Evolutionary conservation across 2,797 vertebrate genomes (phyloP).

Genomic region (Rallus crepitans): DNA sequence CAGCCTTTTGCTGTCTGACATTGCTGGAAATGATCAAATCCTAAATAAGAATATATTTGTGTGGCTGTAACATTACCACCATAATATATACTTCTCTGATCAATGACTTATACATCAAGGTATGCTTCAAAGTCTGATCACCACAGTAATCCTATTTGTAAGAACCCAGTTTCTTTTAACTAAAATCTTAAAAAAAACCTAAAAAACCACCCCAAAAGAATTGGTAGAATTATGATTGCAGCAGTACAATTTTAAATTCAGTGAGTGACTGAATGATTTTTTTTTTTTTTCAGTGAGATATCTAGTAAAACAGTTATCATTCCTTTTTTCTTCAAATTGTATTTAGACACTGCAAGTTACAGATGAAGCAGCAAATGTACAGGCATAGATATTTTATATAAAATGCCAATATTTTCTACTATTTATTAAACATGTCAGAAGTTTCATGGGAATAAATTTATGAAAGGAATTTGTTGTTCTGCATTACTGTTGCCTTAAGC

Average conservation of each 20-base stretch:
- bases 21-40: background rate
- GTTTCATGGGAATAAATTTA: background rate
- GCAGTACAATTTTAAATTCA: no score
- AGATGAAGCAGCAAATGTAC: background rate
- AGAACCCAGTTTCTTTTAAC: background rate
- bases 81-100: background rate
- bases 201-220: no score
- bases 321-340: background rate
- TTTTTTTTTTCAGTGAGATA: background rate
- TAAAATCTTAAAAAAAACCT: background rate
- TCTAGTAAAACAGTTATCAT: background rate
- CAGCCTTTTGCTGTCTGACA: background rate
- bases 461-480: background rate
- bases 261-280: background rate
- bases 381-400: background rate
- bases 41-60: background rate
- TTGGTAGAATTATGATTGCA: no score
- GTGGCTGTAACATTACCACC: background rate
- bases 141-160: background rate
- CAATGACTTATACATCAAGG: background rate
- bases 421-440: background rate
- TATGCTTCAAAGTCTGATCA: background rate
- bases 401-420: background rate
- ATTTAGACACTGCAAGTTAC: background rate
- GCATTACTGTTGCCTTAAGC: background rate